Base-by-base conservation (phyloP, 2,797 vertebrate species). In the Taeniopygia guttata region DNA sequence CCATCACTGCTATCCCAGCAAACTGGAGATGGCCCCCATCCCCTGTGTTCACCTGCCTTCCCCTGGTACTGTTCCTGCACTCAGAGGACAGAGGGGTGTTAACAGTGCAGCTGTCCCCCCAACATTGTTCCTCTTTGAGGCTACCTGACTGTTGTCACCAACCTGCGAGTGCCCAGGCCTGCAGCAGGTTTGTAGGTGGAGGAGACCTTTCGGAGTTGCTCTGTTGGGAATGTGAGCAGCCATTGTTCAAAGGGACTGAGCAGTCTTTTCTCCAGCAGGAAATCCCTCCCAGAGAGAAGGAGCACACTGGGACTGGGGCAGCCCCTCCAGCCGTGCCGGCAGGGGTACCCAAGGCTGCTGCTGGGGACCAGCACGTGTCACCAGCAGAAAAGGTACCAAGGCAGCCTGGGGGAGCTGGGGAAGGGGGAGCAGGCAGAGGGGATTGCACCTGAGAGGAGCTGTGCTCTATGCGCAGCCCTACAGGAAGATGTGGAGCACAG, bases 221-320 rank as follows among this genome's bases (percentile, higher is more conserved):
- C 17, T 22, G 2, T 15, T 60, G 43, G 68, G 45, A 85, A 13
- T 23, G 46, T 49, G 73, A 72, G 34, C 7, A 14, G 42, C 13
- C 21, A 1, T 69, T 36, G 48, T 45, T 70, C 29, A 48, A 12
- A 56, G 21, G 40, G 7, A 30, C 3, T 88, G 77, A 83, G 29
- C 2, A 1, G 14, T 69, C n/a, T 87, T 80, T 78, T 74, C 58
- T 84, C 77, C 42, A 70, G 49, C 73, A 97, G 95, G 84, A 87
- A 82, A 40, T 86, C 38, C 66, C 74, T n/a, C 69, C 5, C 1
- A 79, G 48, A 42, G 64, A 72, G 69, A 68, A 60, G 58, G 63
- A 69, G 43, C 51, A 5, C 27, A 2, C 18, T 8, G 29, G 45
- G n/a, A 3, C 16, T 7, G 36, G 45, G n/a, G 16, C 54, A 74